These are phyloP conservation scores for Phaethon lepturus DNA, from an alignment of 2,113 vertebrate genomes.

Conservation along the genomic window DNA sequence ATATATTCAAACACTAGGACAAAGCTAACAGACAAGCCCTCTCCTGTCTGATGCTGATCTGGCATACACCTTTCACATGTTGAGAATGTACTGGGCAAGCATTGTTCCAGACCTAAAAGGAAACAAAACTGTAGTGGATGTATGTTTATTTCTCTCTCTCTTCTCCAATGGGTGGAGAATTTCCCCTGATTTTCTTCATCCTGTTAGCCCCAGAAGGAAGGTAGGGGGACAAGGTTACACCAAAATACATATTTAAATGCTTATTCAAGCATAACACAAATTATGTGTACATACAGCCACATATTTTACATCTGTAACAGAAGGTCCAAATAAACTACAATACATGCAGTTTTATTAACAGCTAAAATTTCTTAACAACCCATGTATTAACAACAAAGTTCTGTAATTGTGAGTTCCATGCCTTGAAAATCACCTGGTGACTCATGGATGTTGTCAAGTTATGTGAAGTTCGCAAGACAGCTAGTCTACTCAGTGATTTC, in stretches of 20 bases:
- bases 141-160: neutral
- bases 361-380: neutral
- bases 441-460: neutral
- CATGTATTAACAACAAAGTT: neutral
- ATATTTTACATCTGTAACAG: neutral
- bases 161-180: neutral
- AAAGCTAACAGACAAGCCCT: neutral
- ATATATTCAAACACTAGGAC: neutral
- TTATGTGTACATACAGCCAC: neutral
- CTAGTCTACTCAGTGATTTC: neutral
- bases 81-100: neutral
- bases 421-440: neutral
- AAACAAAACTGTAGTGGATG: neutral
- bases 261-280: neutral
- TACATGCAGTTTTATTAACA: neutral
- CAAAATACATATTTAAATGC: neutral
- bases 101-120: neutral
- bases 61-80: neutral
- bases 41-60: neutral
- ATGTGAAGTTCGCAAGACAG: accelerated
- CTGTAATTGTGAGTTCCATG: neutral
- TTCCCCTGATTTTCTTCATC: neutral
- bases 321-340: neutral
- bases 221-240: neutral
- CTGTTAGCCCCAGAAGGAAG: neutral